Evolutionary conservation across 1,140 invertebrate species (phyloP), one percentile per base, ranked within the genome.

Genomic region (Heliconius eleuchia): DNA sequence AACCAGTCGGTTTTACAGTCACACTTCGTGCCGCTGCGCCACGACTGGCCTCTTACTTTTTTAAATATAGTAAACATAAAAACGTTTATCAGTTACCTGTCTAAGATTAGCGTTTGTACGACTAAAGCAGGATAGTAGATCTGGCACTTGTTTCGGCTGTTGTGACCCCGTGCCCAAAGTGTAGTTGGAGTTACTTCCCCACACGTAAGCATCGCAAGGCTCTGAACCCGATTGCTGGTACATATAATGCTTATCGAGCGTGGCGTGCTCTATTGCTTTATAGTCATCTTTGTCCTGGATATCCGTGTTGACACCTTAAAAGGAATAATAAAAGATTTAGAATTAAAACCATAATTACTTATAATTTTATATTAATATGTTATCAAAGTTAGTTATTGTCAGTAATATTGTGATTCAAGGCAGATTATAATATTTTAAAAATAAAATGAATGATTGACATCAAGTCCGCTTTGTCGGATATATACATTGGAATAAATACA

Each of bases 101-200:
- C 92, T 92, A 27, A 95, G 87, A 77, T 85, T 87, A 13, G 87
- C 87, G 73, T 92, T 92, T 34, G 84, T 87, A 13, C 93, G 84
- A 27, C 88, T 94, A 78, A 95, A 95, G n/a, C 85, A 91, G 4
- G 87, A 89, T 3, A 95, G 84, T 13, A 94, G 66, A 27, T 95
- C 94, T 0, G 94, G 94, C 1, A 85, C 70, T 39, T 88, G 88
- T 16, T 91, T 81, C 13, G 91, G 91, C 55, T 94, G 92, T 55
- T 94, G 93, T 0, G 92, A 91, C 0, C 91, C 92, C 8, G 93
- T 95, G 3, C 97, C 97, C 9, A 97, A 94, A 1, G 96, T 97
- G 87, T 96, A 97, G 91, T 97, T 97, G 9, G 95, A 95, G 89
- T 98, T 97, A 74, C 95, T 95, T 16, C 97, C 97, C 97, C 97